These are phyloP conservation scores for Lophius piscatorius DNA, from an alignment of 2,113 vertebrate genomes.

Conservation along the genomic window DNA sequence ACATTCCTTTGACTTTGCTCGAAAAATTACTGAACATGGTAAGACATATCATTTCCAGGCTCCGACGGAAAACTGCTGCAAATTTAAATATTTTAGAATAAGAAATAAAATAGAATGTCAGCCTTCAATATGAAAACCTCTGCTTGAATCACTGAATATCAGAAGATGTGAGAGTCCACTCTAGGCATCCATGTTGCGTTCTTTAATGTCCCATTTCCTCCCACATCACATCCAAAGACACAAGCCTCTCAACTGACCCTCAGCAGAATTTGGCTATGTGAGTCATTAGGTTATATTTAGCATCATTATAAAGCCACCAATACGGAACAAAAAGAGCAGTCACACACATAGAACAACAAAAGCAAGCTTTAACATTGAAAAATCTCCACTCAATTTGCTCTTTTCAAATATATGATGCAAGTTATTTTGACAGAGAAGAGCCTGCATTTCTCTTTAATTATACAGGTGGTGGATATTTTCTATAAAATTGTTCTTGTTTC, in stretches of 20 bases:
- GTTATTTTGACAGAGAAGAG: constrained; percentile 9
- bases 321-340: too few relatives aligned
- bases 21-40: too few relatives aligned
- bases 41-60: background rate
- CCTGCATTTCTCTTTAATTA: background rate
- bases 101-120: too few relatives aligned
- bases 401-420: too few relatives aligned
- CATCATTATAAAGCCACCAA: constrained; percentile 33
- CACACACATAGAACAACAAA: background rate
- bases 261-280: constrained; percentile 41
- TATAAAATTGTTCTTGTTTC: background rate
- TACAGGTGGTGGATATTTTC: constrained; percentile 4
- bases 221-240: constrained; percentile 41
- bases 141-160: constrained; percentile 26
- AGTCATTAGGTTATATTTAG: constrained; percentile 71
- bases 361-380: background rate
- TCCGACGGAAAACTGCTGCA: background rate
- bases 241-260: constrained; percentile 42
- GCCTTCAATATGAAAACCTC: background rate
- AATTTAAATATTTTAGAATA: constrained; percentile 7
- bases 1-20: constrained; percentile 2
- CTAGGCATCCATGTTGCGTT: constrained; percentile 33
- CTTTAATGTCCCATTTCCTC: constrained; percentile 51
- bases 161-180: constrained; percentile 30
- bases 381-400: background rate